Evolutionary conservation across 2,888 invertebrate genomes (phyloP).

Genomic region (Euplexia lucipara): DNA sequence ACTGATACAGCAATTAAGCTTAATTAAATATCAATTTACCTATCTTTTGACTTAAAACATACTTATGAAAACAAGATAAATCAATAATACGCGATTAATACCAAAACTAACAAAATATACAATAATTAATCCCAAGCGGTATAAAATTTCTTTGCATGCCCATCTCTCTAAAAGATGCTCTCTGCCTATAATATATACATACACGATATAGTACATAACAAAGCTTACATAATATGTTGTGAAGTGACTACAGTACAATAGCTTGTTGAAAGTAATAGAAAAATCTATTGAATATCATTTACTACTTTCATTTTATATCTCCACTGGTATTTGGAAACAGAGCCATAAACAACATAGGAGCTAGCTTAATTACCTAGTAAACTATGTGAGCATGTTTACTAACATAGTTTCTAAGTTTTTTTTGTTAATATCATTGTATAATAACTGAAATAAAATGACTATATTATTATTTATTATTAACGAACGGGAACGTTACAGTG

Average conservation of each 20-base stretch:
- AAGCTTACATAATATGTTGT: slow-evolving; percentile 57
- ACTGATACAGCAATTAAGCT: slow-evolving; percentile 24
- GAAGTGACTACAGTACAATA: slow-evolving; percentile 54
- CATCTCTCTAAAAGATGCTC: slow-evolving; percentile 52
- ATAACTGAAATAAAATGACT: too few relatives aligned
- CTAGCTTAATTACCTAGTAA: not conserved
- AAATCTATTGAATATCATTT: slow-evolving; percentile 55
- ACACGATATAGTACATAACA: slow-evolving; percentile 64
- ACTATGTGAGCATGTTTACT: too few relatives aligned
- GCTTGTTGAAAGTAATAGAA: slow-evolving; percentile 58
- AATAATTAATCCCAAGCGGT: slow-evolving; percentile 16
- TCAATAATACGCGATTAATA: slow-evolving; percentile 10
- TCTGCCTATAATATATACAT: slow-evolving; percentile 63
- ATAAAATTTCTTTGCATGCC: slow-evolving; percentile 21
- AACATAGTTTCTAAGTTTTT: too few relatives aligned
- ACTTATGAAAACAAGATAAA: slow-evolving; percentile 8
- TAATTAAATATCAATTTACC: slow-evolving; percentile 1
- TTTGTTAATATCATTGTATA: too few relatives aligned
- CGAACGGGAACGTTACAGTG: too few relatives aligned
- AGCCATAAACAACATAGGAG: not conserved
- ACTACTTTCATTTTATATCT: slow-evolving; percentile 40
- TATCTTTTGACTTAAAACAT: slow-evolving; percentile 3
- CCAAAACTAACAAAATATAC: slow-evolving; percentile 1
- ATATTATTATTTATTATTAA: too few relatives aligned
- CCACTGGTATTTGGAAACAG: slow-evolving; percentile 39